These are phyloP conservation scores for Ophonus ardosiacus DNA, from an alignment of 2,888 invertebrate genomes.

Conservation along the genomic window DNA sequence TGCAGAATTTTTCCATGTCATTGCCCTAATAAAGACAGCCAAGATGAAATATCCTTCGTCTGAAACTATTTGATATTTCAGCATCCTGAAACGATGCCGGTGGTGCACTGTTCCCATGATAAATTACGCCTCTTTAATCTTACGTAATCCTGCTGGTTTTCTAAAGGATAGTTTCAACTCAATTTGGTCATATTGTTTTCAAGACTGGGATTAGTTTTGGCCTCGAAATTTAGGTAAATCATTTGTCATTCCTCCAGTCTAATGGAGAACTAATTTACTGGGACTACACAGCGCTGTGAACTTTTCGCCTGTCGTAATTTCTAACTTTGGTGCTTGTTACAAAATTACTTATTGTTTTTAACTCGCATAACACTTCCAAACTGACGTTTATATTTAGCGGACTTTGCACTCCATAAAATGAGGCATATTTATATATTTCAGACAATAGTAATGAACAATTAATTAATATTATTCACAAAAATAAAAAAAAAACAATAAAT, in stretches of 20 bases:
- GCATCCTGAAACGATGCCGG: conserved; percentile 9
- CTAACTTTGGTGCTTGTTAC: not conserved
- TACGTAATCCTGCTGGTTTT: conserved; percentile 40
- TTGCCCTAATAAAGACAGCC: conserved; percentile 34
- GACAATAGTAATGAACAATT: not conserved
- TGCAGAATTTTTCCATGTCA: conserved; percentile 36
- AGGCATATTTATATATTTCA: not conserved
- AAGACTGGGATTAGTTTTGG: conserved; percentile 37
- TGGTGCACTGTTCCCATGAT: conserved; percentile 14
- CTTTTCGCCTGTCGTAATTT: conserved; percentile 27
- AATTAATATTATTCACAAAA: not conserved
- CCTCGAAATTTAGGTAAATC: conserved; percentile 37
- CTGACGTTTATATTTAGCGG: not conserved
- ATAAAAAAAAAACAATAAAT: not conserved
- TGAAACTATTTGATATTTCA: conserved; percentile 37
- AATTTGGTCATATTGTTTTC: conserved; percentile 46
- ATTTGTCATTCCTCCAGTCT: conserved; percentile 26
- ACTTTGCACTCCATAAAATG: not conserved
- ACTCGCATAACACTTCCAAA: not conserved
- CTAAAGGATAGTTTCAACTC: conserved; percentile 42
- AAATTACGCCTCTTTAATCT: conserved; percentile 27
- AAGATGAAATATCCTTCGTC: conserved; percentile 29
- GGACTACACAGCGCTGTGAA: conserved; percentile 9
- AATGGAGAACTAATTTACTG: conserved; percentile 42
- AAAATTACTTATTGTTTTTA: conserved; percentile 29